Base-by-base conservation (phyloP, 2,888 invertebrate genomes). In the Chrysomela aeneicollis region DNA sequence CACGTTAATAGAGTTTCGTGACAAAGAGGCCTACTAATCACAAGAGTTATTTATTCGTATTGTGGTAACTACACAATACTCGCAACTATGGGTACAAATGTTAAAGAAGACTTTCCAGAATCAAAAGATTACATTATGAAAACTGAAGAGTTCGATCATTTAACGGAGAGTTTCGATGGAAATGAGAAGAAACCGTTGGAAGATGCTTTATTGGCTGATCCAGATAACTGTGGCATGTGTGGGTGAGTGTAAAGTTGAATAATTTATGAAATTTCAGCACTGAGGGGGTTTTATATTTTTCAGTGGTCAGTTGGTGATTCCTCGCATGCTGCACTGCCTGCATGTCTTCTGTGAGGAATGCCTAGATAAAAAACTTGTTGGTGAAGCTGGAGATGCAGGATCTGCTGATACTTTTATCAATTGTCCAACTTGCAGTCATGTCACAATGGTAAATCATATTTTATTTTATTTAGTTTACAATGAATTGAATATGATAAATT, bases 261-360 rank as follows among this genome's bases (percentile, higher is more conserved):
- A 60, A 65, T 69, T 66, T 12, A 42, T 54, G 26, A 52, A 49
- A 35, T 54, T 49, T 58, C 53, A 22, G 9, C 51, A 50, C 35
- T 8, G 55, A 65, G 59, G 54, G 30, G 1, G 15, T 4, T 49
- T 52, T 55, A 26, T 58, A 51, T 57, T n/a, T 67, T 71, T 64
- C 61, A 70, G 71, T 58, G 69, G 58, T 26, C 52, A 57, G 18
- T 86, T 93, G 78, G 89, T 88, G 82, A 88, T 90, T 81, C 97
- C 97, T 66, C 90, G 95, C 73, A 90, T 97, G 71, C 87, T 98
- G 78, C 90, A 92, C 76, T 98, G 97, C 84, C 90, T 98, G 81
- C 97, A 98, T 86, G 94, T 94, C 58, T 97, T 95, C 85, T 98
- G 97, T 85, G 94, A 95, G 85, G 88, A 89, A 73, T 98, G 97